These are phyloP conservation scores for Tipula lateralis DNA, from an alignment of 2,888 invertebrate species.

Conservation along the genomic window DNA sequence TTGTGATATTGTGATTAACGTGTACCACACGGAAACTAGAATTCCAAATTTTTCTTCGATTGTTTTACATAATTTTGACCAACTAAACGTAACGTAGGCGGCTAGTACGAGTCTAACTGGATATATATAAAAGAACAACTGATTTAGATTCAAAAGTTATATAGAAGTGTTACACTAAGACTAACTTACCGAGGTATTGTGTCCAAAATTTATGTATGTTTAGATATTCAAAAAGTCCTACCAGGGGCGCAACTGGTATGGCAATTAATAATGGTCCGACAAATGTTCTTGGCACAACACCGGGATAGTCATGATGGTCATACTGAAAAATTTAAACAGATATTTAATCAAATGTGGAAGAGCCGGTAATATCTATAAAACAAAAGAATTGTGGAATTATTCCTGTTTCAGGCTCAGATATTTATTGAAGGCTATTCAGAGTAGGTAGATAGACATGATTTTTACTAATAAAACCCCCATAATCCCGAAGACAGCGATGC, in stretches of 20 bases:
- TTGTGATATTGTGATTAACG: constrained; percentile 80
- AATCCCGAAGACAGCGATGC: too few species aligned
- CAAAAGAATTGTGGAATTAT: too few species aligned
- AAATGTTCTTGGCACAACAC: constrained; percentile 96
- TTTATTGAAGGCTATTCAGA: too few species aligned
- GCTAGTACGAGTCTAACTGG: constrained; percentile 79
- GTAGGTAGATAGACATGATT: too few species aligned
- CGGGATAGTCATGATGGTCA: constrained; percentile 95
- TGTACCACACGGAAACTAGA: constrained; percentile 75
- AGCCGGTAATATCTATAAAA: too few species aligned
- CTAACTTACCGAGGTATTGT: constrained; percentile 76
- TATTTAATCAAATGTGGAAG: too few species aligned
- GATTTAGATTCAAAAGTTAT: too few species aligned
- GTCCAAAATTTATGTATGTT: constrained; percentile 78
- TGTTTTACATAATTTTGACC: constrained; percentile 67
- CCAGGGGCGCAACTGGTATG: constrained; percentile 69
- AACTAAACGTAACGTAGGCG: constrained; percentile 66
- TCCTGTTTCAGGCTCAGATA: too few species aligned
- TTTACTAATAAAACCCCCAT: too few species aligned
- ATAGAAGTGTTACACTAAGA: not conserved
- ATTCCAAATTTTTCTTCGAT: constrained; percentile 73
- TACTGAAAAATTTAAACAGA: constrained; percentile 58
- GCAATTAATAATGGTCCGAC: constrained; percentile 84
- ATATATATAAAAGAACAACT: constrained; percentile 42
- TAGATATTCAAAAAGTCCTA: constrained; percentile 60